Percentiles rank a stretch among this genome's conserved stretches.
These are phyloP conservation scores for Pedetes capensis DNA, from an alignment of 2,113 vertebrate genomes.

Conservation along the genomic window DNA sequence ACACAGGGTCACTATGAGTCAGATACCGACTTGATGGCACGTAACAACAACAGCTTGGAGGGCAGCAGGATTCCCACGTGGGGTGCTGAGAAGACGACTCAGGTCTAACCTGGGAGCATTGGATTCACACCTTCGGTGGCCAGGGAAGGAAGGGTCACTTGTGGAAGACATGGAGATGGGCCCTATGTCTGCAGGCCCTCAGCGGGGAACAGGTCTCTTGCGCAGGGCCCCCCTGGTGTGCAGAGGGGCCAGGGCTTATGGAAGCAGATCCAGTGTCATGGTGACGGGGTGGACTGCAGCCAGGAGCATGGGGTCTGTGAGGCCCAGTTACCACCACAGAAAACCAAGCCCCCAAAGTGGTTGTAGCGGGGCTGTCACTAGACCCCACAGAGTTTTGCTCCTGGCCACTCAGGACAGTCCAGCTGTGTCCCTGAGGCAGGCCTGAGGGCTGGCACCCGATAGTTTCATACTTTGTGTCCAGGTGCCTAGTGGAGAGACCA, in stretches of 20 bases:
- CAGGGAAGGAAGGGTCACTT: neutral
- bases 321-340: neutral
- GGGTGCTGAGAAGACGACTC: neutral
- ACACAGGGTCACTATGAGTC: no score
- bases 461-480: neutral
- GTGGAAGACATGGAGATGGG: neutral
- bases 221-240: neutral
- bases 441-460: neutral
- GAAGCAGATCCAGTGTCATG: neutral
- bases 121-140: rapidly evolving
- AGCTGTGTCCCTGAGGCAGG: neutral
- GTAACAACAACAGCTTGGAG: no score
- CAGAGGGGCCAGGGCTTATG: neutral
- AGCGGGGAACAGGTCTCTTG: neutral
- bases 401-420: neutral
- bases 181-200: neutral
- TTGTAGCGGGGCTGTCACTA: neutral
- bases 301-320: neutral
- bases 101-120: neutral
- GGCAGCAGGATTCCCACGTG: neutral
- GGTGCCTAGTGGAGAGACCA: neutral
- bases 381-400: neutral
- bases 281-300: rapidly evolving
- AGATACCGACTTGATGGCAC: no score
- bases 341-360: neutral